phyloP scores from a whole-genome alignment of 1,140 invertebrate species.

The Bombus vancouverensis region DNA sequence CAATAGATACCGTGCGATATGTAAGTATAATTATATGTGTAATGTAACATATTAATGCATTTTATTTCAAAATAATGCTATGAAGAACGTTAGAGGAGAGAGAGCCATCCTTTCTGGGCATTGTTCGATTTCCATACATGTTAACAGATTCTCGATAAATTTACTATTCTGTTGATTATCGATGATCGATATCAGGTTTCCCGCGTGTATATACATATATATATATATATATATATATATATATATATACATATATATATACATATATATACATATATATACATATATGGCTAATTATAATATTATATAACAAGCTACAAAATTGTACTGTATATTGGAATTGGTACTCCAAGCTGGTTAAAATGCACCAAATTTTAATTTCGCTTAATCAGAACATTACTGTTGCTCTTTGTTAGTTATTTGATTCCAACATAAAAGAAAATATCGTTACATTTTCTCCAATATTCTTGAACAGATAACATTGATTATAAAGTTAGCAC shows the following conservation, averaged over 20 bases:
- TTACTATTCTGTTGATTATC: neutral
- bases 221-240: no score
- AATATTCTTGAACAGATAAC: neutral
- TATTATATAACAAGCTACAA: neutral
- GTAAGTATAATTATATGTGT: neutral
- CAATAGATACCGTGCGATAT: neutral
- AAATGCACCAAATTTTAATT: neutral
- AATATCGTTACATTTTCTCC: neutral
- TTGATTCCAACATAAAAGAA: neutral
- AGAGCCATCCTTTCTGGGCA: neutral
- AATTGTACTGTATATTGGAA: neutral
- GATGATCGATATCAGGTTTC: neutral
- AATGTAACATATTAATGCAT: neutral
- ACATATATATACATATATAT: no score
- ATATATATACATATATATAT: no score
- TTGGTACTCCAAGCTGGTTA: neutral
- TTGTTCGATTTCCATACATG: no score
- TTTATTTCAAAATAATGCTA: neutral
- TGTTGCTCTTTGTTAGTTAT: neutral
- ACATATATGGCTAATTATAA: no score
- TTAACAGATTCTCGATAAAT: neutral
- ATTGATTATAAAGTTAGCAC: neutral
- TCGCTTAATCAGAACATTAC: neutral
- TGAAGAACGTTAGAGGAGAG: neutral
- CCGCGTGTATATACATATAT: neutral